Conservation (phyloP, 2,797 vertebrate genomes). For the Acrocephalus scirpaceus region DNA sequence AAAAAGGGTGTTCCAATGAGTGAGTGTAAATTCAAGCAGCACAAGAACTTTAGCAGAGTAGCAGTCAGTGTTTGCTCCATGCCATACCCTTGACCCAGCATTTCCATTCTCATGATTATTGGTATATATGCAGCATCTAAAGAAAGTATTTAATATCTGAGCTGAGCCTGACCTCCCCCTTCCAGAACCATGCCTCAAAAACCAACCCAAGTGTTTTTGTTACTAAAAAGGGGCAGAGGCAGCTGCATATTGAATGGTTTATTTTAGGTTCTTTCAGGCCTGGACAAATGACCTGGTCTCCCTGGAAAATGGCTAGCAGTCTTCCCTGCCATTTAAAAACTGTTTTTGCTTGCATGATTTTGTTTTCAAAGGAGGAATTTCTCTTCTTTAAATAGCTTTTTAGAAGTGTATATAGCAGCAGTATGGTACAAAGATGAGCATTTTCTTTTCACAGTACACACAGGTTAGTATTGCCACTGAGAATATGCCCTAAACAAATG, state of each 20-base stretch:
- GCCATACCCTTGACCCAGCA: not conserved
- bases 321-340: conserved; percentile 31
- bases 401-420: conserved; percentile 50
- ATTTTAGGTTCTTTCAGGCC: conserved; percentile 46
- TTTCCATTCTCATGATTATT: not conserved
- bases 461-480: conserved; percentile 56
- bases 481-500: conserved; percentile 14
- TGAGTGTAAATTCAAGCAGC: not conserved
- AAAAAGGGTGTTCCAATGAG: not conserved
- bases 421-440: conserved; percentile 16
- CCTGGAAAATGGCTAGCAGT: not conserved
- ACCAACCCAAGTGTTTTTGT: not conserved
- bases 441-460: conserved; percentile 49
- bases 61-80: not conserved
- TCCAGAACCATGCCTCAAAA: not conserved
- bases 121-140: not conserved
- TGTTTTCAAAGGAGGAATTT: not conserved
- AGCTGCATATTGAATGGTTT: conserved; percentile 35
- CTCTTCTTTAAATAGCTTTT: conserved; percentile 46
- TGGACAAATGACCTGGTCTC: conserved; percentile 7
- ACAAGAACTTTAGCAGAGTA: not conserved
- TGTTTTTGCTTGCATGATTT: not conserved
- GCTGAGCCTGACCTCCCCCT: not conserved
- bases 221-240: conserved; percentile 1
- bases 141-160: not conserved